phyloP scores from a whole-genome alignment of 2,888 invertebrate species.

The Archips xylosteana region DNA sequence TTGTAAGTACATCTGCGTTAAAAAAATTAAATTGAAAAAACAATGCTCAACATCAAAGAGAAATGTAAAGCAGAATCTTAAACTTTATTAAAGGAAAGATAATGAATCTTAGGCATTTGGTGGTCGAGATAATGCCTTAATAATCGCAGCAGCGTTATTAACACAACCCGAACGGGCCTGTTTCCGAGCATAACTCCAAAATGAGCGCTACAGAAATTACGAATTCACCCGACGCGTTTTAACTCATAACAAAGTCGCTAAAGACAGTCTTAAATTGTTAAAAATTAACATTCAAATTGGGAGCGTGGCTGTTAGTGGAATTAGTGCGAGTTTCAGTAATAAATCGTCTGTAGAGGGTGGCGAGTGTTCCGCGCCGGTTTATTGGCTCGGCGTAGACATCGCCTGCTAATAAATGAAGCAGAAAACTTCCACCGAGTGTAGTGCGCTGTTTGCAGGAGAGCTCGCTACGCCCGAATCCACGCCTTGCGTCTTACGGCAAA shows the following conservation, averaged over 20 bases:
- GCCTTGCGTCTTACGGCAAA: conserved; percentile 57
- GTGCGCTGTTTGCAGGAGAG: conserved; percentile 72
- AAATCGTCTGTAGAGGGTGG: conserved; percentile 82
- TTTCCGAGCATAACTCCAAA: conserved; percentile 61
- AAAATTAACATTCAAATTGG: conserved; percentile 84
- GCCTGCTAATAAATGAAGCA: conserved; percentile 83
- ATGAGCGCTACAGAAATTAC: conserved; percentile 61
- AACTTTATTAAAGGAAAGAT: conserved; percentile 18
- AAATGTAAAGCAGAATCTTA: conserved; percentile 12
- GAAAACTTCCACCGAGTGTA: conserved; percentile 79
- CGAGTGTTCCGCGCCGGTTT: conserved; percentile 68
- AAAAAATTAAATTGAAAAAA: background rate
- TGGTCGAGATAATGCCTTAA: conserved; percentile 50
- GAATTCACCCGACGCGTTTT: conserved; percentile 65
- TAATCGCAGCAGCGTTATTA: conserved; percentile 61
- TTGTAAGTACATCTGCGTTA: background rate
- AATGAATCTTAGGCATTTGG: conserved; percentile 27
- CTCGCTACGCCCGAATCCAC: conserved; percentile 68
- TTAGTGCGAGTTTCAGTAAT: conserved; percentile 79
- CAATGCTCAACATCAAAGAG: background rate
- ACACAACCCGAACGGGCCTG: conserved; percentile 58
- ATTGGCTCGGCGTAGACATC: conserved; percentile 79
- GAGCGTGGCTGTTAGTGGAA: conserved; percentile 80
- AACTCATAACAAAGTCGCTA: conserved; percentile 74
- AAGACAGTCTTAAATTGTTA: conserved; percentile 79